Base-by-base conservation (phyloP, 2,113 vertebrate species). In the Potamarius usumacintae region DNA sequence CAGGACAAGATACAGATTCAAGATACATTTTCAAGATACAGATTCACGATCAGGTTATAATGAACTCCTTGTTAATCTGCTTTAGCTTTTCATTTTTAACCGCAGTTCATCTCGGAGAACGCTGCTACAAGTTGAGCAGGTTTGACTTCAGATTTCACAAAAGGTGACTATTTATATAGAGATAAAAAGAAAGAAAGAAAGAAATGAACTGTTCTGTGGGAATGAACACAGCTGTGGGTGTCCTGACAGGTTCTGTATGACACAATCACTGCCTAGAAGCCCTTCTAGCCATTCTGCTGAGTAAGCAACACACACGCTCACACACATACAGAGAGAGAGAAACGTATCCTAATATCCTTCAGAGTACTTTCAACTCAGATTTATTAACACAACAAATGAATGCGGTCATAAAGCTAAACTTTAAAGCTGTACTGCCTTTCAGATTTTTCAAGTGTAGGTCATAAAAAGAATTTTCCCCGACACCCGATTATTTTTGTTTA, bases 271-370 rank as follows among this genome's bases (percentile, higher is more conserved):
- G 85, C n/a, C 88, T 86, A 90, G 90, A 89, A 88, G 85, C 84
- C 52, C 74, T 42, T 72, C 72, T 82, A 22, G 62, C 2, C 1
- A 15, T 83, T 85, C 69, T 93, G 92, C 93, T 93, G 93, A 95
- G 91, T 87, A 82, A 87, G 90, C 90, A 90, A 17, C 48, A 62
- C 27, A 55, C 27, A 77, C 30, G 78, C 50, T 79, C 22, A 83
- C 84, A 88, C 83, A 84, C 58, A 78, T 4, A 30, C n/a, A 34
- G 34, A 34, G 34, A 34, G 34, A 34, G 34, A 34, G 34, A 34
- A 34, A 34, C 34, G 2, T 34, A 1, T 74, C 18, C 20, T 72
- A 34, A 15, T 42, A 72, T 76, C 42, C 50, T n/a, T 55, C 25
- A 53, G 25, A n/a, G 10, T 11, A 78, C 76, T 11, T 78, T 78